Evolutionary conservation across 2,888 invertebrate genomes (phyloP).

Genomic region (Cyrtodaria siliqua): DNA sequence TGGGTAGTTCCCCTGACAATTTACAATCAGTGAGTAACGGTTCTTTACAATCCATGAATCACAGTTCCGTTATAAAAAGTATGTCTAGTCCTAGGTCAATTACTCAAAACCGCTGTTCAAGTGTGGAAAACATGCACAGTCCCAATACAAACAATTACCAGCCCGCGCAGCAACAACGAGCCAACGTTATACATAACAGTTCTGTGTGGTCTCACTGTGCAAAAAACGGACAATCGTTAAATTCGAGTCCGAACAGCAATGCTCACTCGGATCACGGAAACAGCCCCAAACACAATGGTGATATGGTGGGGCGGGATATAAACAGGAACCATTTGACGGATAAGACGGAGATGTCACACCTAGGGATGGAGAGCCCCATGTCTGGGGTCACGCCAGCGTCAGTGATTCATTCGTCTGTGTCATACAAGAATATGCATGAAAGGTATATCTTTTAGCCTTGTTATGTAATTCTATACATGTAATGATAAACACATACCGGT

Average conservation of each 20-base stretch:
- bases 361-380: constrained; percentile 72
- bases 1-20: constrained; percentile 58
- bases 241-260: constrained; percentile 70
- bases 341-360: constrained; percentile 56
- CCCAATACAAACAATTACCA: constrained; percentile 64
- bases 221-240: constrained; percentile 63
- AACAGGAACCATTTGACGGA: constrained; percentile 58
- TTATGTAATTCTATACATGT: too few species aligned
- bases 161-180: constrained; percentile 52
- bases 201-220: constrained; percentile 70
- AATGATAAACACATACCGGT: too few species aligned
- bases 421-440: constrained; percentile 66
- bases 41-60: constrained; percentile 57
- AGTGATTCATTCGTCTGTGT: constrained; percentile 79
- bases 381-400: constrained; percentile 78
- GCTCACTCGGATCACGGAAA: constrained; percentile 67
- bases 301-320: constrained; percentile 51
- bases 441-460: constrained; percentile 63
- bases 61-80: constrained; percentile 77
- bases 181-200: constrained; percentile 69
- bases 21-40: constrained; percentile 34
- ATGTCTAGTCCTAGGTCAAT: constrained; percentile 69
- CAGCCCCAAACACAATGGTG: constrained; percentile 66
- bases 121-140: constrained; percentile 68
- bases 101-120: constrained; percentile 60